Evolutionary conservation across 37 sponge, comb jelly and placozoan species (phyloP).

Genomic region (Hexactinellida sp.): DNA sequence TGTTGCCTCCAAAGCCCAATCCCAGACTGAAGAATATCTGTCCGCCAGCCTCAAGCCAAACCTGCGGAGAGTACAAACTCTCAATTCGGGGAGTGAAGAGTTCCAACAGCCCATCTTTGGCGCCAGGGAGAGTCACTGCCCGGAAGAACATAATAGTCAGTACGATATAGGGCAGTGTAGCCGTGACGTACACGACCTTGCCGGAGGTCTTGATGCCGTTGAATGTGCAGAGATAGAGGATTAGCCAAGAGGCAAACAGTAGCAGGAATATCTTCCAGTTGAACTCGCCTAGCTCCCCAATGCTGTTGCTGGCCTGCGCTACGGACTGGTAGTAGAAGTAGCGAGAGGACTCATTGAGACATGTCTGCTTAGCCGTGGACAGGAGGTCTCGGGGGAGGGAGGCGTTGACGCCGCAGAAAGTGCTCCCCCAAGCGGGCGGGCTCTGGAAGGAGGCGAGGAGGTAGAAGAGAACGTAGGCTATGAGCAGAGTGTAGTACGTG

Average conservation of each 20-base stretch:
- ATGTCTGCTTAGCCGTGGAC: neutral
- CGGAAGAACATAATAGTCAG: constrained; percentile 81
- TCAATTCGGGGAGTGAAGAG: constrained; percentile 52
- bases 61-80: constrained; percentile 42
- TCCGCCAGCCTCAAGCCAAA: constrained; percentile 89
- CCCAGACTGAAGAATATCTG: constrained; percentile 95
- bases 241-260: constrained; percentile 58
- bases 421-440: constrained; percentile 65
- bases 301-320: constrained; percentile 36
- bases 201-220: constrained; percentile 71
- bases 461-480: constrained; percentile 74
- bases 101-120: constrained; percentile 59
- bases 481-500: constrained; percentile 85
- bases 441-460: constrained; percentile 68
- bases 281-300: constrained; percentile 41
- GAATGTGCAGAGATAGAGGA: constrained; percentile 75
- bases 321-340: constrained; percentile 74
- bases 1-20: constrained; percentile 70
- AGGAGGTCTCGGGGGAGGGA: neutral
- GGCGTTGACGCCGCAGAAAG: neutral
- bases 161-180: constrained; percentile 74
- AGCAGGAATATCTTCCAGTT: constrained; percentile 69
- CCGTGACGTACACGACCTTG: constrained; percentile 81
- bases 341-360: constrained; percentile 21
- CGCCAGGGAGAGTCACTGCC: constrained; percentile 85